Percentiles rank a stretch among this genome's conserved stretches.
These are phyloP conservation scores for Vireo altiloquus DNA, from an alignment of 2,113 vertebrate species.

Conservation along the genomic window DNA sequence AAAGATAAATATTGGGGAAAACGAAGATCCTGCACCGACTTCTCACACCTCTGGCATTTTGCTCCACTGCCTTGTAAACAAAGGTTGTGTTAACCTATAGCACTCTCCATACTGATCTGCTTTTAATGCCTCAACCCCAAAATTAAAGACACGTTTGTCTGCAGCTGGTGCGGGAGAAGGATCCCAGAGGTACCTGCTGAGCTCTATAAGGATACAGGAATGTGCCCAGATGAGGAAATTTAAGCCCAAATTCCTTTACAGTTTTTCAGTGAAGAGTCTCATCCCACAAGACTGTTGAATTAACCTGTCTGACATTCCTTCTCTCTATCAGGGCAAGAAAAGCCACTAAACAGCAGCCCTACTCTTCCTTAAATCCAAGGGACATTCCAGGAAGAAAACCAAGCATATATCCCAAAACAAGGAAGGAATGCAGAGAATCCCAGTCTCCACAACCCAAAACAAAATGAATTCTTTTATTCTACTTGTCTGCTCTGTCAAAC, in stretches of 20 bases:
- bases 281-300: background rate
- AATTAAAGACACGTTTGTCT: accelerated
- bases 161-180: background rate
- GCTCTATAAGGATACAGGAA: accelerated
- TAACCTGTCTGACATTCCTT: background rate
- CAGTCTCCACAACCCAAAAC: background rate
- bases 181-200: background rate
- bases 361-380: background rate
- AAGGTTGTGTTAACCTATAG: background rate
- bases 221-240: background rate
- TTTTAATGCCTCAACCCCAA: background rate
- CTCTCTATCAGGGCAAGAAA: background rate
- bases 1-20: background rate
- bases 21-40: background rate
- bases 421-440: background rate
- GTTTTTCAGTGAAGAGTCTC: background rate
- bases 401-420: background rate
- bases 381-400: background rate
- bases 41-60: background rate
- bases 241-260: background rate
- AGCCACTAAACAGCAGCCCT: background rate
- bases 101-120: background rate
- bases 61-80: background rate
- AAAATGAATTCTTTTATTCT: background rate
- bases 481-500: background rate